Percentiles rank a stretch among this genome's conserved stretches.
These are phyloP conservation scores for Girardinus metallicus DNA, from an alignment of 2,797 vertebrate genomes.

Conservation along the genomic window DNA sequence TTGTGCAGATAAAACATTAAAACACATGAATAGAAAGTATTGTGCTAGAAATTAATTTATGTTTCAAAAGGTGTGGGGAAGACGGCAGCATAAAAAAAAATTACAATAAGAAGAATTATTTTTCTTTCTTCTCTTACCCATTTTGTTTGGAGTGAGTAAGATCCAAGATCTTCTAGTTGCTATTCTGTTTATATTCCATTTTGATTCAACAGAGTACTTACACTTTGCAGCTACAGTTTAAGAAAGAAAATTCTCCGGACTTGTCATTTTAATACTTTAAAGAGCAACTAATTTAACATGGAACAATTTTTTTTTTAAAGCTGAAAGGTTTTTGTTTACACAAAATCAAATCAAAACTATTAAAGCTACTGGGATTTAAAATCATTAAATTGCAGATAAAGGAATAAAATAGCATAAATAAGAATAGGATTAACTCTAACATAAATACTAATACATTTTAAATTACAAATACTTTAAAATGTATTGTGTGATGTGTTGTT, in stretches of 20 bases:
- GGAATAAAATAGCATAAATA: not conserved
- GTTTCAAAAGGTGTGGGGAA: not conserved
- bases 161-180: not conserved
- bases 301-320: not conserved
- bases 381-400: not conserved
- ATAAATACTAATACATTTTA: not conserved
- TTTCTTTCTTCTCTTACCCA: no score
- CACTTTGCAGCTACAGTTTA: not conserved
- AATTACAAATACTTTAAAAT: not conserved
- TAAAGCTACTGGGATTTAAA: not conserved
- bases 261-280: not conserved
- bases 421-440: not conserved
- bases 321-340: not conserved
- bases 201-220: not conserved
- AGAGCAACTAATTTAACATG: not conserved
- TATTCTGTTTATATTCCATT: not conserved
- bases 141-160: not conserved
- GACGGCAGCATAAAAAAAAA: not conserved
- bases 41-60: not conserved
- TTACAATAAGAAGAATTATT: not conserved
- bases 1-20: not conserved
- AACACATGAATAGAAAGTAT: not conserved
- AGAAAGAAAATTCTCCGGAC: not conserved
- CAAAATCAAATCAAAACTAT: no score
- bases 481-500: constrained; percentile 7